Percentiles rank a stretch among this genome's conserved stretches.
phyloP scores from a whole-genome alignment of 2,113 vertebrate species.

The Platichthys flesus region DNA sequence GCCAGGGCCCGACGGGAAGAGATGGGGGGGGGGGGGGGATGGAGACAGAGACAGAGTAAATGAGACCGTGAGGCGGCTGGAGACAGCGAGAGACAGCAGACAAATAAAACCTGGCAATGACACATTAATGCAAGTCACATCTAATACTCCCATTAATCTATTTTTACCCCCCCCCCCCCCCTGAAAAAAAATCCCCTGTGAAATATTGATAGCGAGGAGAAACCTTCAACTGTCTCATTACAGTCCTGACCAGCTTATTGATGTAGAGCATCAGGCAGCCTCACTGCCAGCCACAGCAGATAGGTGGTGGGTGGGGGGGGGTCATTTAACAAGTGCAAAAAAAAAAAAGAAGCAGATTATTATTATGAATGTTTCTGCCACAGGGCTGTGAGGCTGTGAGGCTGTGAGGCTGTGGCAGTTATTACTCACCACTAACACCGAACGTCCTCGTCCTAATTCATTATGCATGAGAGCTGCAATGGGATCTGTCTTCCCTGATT shows the following conservation, averaged over 20 bases:
- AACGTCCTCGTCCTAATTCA: constrained; percentile 30
- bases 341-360: neutral
- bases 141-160: constrained; percentile 64
- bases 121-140: constrained; percentile 54
- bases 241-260: constrained; percentile 25
- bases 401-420: neutral
- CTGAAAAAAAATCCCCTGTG: neutral
- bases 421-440: constrained; percentile 24
- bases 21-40: constrained; percentile 24
- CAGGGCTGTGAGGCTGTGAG: neutral
- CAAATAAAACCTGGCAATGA: constrained; percentile 53
- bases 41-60: constrained; percentile 44
- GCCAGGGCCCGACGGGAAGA: constrained; percentile 27
- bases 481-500: constrained; percentile 28
- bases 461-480: constrained; percentile 22
- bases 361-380: constrained; percentile 20
- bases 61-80: constrained; percentile 27
- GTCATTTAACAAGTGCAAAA: constrained; percentile 35
- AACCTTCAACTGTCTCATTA: constrained; percentile 55
- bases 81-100: constrained; percentile 22
- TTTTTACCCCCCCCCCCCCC: constrained; percentile 39
- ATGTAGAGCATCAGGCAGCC: neutral
- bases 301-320: constrained; percentile 1
- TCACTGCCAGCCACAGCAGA: neutral
- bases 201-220: constrained; percentile 52